A percentile compares a stretch with the other conserved stretches of the same genome.
Conservation (phyloP, 2,113 vertebrate species). For the Engraulis encrasicolus region DNA sequence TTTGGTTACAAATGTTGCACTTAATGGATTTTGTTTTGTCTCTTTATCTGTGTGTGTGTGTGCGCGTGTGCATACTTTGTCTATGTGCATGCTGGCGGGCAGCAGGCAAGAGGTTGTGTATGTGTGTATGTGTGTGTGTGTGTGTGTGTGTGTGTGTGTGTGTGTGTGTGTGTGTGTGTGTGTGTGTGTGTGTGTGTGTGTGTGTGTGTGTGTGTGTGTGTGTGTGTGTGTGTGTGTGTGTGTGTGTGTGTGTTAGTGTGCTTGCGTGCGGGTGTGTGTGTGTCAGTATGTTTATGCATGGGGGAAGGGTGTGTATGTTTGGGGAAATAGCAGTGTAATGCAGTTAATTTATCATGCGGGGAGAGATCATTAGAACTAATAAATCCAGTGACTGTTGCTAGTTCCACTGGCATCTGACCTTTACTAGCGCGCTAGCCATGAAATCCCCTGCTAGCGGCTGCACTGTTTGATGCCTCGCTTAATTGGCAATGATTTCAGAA, state of each 20-base stretch:
- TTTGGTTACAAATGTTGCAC: neutral
- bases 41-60: neutral
- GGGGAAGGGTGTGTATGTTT: neutral
- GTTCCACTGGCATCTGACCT: slow-evolving; percentile 86
- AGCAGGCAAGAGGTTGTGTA: too few relatives aligned
- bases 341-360: slow-evolving; percentile 70
- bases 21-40: neutral
- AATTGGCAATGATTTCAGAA: slow-evolving; percentile 86
- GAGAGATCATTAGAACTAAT: slow-evolving; percentile 87
- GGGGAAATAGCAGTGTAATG: slow-evolving; percentile 26
- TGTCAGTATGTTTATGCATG: neutral
- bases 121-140: neutral
- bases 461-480: slow-evolving; percentile 86
- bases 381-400: slow-evolving; percentile 65
- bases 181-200: slow-evolving; percentile 41
- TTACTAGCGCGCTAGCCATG: slow-evolving; percentile 78
- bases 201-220: neutral
- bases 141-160: neutral
- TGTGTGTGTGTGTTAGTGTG: neutral
- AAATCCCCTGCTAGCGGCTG: slow-evolving; percentile 75
- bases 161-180: slow-evolving; percentile 33
- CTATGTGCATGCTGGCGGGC: neutral
- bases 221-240: neutral
- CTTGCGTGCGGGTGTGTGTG: neutral
- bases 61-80: neutral